Base-by-base conservation (phyloP, 2,888 invertebrate genomes). In the Platypus cylindrus region DNA sequence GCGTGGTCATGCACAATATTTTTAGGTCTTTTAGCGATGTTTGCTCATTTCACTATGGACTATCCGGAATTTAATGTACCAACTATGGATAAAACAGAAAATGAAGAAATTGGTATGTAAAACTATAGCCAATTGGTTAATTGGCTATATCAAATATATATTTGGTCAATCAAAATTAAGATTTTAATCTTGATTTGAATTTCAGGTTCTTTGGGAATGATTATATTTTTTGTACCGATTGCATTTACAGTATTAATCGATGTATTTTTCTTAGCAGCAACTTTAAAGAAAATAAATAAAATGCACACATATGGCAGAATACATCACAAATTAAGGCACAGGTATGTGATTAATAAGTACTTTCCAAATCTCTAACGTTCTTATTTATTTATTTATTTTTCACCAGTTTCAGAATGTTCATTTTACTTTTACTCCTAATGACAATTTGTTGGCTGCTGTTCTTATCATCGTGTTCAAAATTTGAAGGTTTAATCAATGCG, bases 251-350 rank as follows among this genome's bases (percentile, higher is more conserved):
- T 86, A 44, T 58, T 85, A 37, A 70, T 82, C 43, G 77, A 86
- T 55, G 64, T 85, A 38, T 84, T 81, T 56, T 85, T 86, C 54
- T 80, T 82, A 52, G 68, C 78, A 7, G 81, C 84, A 12, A 87
- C 86, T 14, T 64, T 79, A 17, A 78, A 79, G 58, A 73, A 80
- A 16, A 80, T 87, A 36, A 83, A 78, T 52, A 68, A 79, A 45
- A 79, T 85, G 65, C 78, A 79, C 52, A 79, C 83, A 3, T 86
- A 86, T 56, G 86, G 86, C 28, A 68, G 85, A 46, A 86, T 87
- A 50, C 86, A 86, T 52, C 82, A 86, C 51, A 86, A 86, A 62
- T 66, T 87, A 41, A 81, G 82, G 59, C 81, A 84, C 60, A 84
- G 78, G 82, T 82, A 62, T 59, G 36, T 12, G 16, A 36, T 15